Evolutionary conservation across 2,888 invertebrate species (phyloP).

Genomic region (Allolobophora icterica): DNA sequence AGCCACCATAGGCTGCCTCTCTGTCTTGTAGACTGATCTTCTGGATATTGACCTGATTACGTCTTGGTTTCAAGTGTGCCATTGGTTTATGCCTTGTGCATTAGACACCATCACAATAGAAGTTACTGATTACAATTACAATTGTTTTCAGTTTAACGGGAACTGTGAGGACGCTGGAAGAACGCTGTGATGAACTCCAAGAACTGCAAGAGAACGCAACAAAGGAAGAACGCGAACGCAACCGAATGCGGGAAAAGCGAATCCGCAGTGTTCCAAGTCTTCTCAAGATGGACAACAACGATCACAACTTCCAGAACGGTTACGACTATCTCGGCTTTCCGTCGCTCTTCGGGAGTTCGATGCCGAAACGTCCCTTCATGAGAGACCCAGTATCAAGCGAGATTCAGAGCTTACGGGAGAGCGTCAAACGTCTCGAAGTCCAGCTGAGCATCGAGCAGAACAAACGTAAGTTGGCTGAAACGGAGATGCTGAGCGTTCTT

Average conservation of each 20-base stretch:
- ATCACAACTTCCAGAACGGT: conserved; percentile 69
- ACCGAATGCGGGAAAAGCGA: conserved; percentile 50
- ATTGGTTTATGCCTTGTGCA: no score
- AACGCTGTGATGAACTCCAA: conserved; percentile 82
- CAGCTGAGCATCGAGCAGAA: conserved; percentile 56
- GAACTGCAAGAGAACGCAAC: conserved; percentile 76
- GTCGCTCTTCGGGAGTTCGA: conserved; percentile 46
- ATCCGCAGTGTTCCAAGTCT: conserved; percentile 50
- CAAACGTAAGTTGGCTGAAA: conserved; percentile 56
- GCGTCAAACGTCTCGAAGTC: conserved; percentile 55
- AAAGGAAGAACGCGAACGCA: conserved; percentile 50
- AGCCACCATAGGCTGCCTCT: no score
- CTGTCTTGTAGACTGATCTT: no score
- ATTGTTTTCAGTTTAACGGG: conserved; percentile 40
- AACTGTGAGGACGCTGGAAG: conserved; percentile 73
- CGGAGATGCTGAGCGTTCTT: conserved; percentile 53
- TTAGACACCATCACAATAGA: no score
- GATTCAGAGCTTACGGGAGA: conserved; percentile 51
- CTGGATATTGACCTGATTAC: no score
- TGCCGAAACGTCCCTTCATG: conserved; percentile 44
- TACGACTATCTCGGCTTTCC: conserved; percentile 55
- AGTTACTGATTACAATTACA: no score
- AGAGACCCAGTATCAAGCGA: conserved; percentile 56
- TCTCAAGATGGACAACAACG: conserved; percentile 30
- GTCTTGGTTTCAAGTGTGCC: no score